These are phyloP conservation scores for Sebastes steindachneri DNA, from an alignment of 2,797 vertebrate species.

Conservation along the genomic window DNA sequence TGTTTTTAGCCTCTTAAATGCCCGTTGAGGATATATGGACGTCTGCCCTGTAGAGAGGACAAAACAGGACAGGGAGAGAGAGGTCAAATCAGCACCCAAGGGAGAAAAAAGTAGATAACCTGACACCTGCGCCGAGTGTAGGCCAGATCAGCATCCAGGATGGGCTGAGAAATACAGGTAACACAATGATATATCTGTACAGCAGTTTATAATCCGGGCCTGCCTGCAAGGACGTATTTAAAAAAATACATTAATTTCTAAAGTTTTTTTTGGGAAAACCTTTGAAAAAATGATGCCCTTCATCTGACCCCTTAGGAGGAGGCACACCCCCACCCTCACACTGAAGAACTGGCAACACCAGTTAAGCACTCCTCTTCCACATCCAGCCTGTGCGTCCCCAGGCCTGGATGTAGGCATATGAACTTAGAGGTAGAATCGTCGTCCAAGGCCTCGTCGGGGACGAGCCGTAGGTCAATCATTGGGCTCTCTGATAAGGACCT, in stretches of 20 bases:
- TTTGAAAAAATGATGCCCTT: background rate
- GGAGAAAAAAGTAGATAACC: background rate
- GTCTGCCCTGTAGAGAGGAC: background rate
- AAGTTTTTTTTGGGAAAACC: background rate
- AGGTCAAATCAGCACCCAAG: background rate
- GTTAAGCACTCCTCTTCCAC: constrained; percentile 39
- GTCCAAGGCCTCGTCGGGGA: constrained; percentile 41
- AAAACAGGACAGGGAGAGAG: background rate
- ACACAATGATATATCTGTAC: background rate
- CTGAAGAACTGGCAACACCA: constrained; percentile 37
- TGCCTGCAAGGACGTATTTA: background rate
- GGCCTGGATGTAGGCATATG: constrained; percentile 25
- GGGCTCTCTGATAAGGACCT: constrained; percentile 76
- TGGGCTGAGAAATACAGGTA: constrained; percentile 16
- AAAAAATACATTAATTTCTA: accelerated
- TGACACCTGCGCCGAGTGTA: background rate
- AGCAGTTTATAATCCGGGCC: background rate
- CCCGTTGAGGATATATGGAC: background rate
- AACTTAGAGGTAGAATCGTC: constrained; percentile 57
- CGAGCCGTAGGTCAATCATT: constrained; percentile 56
- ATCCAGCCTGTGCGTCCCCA: constrained; percentile 44
- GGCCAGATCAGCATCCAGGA: constrained; percentile 12
- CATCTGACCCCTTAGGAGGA: constrained; percentile 61
- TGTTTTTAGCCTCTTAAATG: background rate
- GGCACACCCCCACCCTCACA: constrained; percentile 20